Evolutionary conservation across 2,113 vertebrate genomes (phyloP).

Genomic region (Trogon melanurus): DNA sequence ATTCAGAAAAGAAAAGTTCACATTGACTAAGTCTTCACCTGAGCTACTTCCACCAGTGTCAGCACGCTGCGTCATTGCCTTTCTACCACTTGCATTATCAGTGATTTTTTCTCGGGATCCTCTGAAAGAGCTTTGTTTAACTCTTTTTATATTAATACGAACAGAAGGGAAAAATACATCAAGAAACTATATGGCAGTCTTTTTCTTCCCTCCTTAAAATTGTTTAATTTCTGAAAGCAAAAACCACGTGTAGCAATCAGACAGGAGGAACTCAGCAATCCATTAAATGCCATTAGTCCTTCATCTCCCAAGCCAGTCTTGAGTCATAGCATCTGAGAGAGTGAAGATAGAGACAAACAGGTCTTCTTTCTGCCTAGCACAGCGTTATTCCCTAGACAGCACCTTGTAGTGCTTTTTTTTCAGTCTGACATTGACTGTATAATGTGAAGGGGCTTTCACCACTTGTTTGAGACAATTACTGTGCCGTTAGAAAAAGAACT

Average conservation of each 20-base stretch:
- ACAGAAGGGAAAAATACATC: neutral
- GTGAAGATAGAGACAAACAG: neutral
- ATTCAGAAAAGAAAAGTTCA: neutral
- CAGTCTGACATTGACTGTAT: neutral
- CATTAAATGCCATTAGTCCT: constrained; percentile 28
- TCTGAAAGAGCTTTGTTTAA: neutral
- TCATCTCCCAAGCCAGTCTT: neutral
- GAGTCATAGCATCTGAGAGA: neutral
- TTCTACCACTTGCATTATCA: neutral
- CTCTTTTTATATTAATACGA: neutral
- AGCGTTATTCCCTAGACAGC: neutral
- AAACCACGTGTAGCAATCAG: constrained; percentile 7
- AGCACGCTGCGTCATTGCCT: neutral
- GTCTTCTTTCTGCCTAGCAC: neutral
- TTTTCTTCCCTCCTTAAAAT: constrained; percentile 39
- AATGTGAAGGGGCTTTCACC: neutral
- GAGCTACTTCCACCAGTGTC: neutral
- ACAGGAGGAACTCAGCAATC: constrained; percentile 26
- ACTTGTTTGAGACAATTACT: neutral
- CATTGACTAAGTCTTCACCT: neutral
- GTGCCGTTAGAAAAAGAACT: neutral
- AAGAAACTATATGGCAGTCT: neutral
- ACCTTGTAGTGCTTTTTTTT: neutral
- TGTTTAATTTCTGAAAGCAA: constrained; percentile 48
- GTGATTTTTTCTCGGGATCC: neutral